Conservation (phyloP, 2,113 vertebrate species). For the Potamarius usumacintae region DNA sequence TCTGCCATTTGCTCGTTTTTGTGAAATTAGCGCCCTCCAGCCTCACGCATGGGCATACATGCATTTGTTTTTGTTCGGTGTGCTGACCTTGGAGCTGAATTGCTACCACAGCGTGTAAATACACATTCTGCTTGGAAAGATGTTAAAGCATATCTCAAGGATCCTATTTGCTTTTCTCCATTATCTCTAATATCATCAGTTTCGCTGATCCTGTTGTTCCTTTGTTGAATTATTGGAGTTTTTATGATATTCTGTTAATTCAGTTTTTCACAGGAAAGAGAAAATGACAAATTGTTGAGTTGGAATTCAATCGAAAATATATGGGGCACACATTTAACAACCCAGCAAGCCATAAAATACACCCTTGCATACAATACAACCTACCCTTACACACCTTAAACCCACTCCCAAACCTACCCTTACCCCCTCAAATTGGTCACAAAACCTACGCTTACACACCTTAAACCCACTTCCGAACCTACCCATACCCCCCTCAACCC, state of each 20-base stretch:
- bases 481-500: background rate
- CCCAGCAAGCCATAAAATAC: background rate
- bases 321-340: background rate
- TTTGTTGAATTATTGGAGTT: background rate
- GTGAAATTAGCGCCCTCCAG: background rate
- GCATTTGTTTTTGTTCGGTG: background rate
- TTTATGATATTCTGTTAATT: background rate
- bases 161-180: background rate
- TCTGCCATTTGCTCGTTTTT: background rate
- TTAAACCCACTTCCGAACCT: background rate
- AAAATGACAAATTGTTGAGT: background rate
- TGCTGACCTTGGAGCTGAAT: slow-evolving; percentile 6
- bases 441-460: background rate
- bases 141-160: background rate
- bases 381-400: background rate
- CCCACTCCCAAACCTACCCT: background rate
- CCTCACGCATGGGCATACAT: background rate
- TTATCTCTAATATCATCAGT: background rate
- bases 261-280: background rate
- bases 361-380: background rate
- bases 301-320: background rate
- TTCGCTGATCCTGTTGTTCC: background rate
- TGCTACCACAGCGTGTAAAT: background rate
- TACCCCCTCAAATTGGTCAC: background rate
- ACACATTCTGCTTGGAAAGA: background rate